Evolutionary conservation across 2,113 vertebrate species (phyloP), one percentile per base, ranked within the genome.

Genomic region (Rhodinocichla rosea): DNA sequence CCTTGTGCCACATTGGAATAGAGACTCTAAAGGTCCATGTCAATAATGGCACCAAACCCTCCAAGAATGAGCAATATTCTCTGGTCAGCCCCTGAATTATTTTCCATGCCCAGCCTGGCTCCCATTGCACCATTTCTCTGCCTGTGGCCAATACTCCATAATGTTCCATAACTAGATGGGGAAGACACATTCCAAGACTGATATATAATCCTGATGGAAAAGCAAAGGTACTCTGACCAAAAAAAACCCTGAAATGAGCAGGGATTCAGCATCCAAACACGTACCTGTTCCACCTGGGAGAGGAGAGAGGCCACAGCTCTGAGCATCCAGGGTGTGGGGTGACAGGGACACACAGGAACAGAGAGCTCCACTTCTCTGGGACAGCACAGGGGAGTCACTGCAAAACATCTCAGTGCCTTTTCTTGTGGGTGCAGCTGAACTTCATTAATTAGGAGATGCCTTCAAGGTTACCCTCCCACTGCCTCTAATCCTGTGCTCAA

Each of bases 311-410:
- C 23, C 45, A 56, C 39, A 82, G 53, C 21, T 85, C 33, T 8
- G 20, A n/a, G 62, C n/a, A 49, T 21, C 40, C 49, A 44, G 20
- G 12, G 2, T 8, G 9, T 3, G 5, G 18, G 16, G 40, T 17
- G 30, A 8, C 6, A 23, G 35, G 15, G 20, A 44, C 60, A 40
- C 0, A 0, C 7, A 68, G 57, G 16, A 63, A 10, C 50, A 78
- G 60, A 32, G n/a, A 42, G 15, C 14, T 75, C 35, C 4, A 4
- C 23, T 64, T 27, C n/a, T 24, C 52, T 56, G 49, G 39, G 44
- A 21, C 62, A 75, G 35, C 39, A 79, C 39, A 21, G 39, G 16
- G 17, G 5, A 78, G 12, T 45, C 78, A 47, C 12, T 64, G 35
- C 27, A 47, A 11, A 27, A 40, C 11, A 32, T 24, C 16, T 10